Conservation (phyloP, 2,113 vertebrate genomes). For the Aviceda subcristata region DNA sequence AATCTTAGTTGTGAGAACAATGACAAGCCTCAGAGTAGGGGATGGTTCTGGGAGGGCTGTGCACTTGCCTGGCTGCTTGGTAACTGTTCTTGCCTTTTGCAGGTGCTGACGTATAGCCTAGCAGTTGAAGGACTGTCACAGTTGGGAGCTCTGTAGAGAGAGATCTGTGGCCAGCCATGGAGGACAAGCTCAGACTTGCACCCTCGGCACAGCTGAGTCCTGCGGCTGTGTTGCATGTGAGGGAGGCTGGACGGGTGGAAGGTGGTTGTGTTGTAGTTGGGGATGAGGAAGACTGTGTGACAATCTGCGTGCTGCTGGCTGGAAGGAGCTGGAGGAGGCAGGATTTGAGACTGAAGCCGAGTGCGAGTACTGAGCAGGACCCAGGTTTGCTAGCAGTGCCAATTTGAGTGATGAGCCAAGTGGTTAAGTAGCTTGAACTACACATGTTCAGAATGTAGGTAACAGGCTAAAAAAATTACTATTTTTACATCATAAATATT, state of each 20-base stretch:
- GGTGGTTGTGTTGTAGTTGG: background rate
- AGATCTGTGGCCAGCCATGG: background rate
- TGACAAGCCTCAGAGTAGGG: background rate
- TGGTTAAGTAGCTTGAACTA: background rate
- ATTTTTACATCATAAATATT: background rate
- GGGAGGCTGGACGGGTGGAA: background rate
- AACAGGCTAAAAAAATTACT: background rate
- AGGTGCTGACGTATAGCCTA: background rate
- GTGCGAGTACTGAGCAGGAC: background rate
- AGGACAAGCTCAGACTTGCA: background rate
- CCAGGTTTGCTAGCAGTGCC: background rate
- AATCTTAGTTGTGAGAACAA: background rate
- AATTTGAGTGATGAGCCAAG: background rate
- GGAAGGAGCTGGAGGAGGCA: background rate
- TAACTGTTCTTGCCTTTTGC: background rate
- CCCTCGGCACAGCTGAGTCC: background rate
- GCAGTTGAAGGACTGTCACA: background rate
- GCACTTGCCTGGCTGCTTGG: background rate
- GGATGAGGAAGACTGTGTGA: background rate
- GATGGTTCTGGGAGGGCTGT: background rate
- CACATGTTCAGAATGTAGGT: background rate
- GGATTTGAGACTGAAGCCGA: background rate
- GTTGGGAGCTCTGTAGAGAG: background rate
- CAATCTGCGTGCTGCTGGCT: background rate
- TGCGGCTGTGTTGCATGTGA: accelerated